These are phyloP conservation scores for Zaprionus kolodkinae DNA, from an alignment of 1,140 invertebrate species.

Conservation along the genomic window DNA sequence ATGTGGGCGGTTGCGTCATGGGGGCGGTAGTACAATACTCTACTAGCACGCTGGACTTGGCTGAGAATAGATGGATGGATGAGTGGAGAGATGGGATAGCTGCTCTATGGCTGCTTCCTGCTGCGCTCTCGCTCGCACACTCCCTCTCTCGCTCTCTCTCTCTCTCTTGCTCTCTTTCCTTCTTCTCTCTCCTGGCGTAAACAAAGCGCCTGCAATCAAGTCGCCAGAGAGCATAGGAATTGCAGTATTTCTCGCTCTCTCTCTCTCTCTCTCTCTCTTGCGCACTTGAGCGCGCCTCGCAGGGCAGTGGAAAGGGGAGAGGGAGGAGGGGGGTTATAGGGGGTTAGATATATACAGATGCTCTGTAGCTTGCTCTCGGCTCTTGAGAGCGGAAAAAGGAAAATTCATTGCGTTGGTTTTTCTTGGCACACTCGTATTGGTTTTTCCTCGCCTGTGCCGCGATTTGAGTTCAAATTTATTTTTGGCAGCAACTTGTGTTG, in stretches of 20 bases:
- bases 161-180: neutral
- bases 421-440: constrained; percentile 66
- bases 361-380: constrained; percentile 38
- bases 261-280: constrained; percentile 28
- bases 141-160: neutral
- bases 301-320: neutral
- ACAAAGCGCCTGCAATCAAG: constrained; percentile 31
- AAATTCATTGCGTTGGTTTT: constrained; percentile 76
- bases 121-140: neutral
- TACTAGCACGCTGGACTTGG: constrained; percentile 14
- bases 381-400: constrained; percentile 31
- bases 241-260: constrained; percentile 2
- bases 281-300: constrained; percentile 57
- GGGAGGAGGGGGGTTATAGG: neutral
- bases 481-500: constrained; percentile 67
- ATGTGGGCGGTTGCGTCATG: constrained; percentile 51
- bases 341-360: constrained; percentile 8
- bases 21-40: neutral
- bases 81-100: constrained; percentile 11
- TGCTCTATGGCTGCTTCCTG: neutral
- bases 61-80: neutral
- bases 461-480: constrained; percentile 82
- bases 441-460: constrained; percentile 55
- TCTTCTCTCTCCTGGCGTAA: neutral
- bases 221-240: constrained; percentile 24